Percentiles rank a stretch among this genome's conserved stretches.
Conservation (phyloP, 2,888 invertebrate genomes). For the Brachypalpus laphriformis region DNA sequence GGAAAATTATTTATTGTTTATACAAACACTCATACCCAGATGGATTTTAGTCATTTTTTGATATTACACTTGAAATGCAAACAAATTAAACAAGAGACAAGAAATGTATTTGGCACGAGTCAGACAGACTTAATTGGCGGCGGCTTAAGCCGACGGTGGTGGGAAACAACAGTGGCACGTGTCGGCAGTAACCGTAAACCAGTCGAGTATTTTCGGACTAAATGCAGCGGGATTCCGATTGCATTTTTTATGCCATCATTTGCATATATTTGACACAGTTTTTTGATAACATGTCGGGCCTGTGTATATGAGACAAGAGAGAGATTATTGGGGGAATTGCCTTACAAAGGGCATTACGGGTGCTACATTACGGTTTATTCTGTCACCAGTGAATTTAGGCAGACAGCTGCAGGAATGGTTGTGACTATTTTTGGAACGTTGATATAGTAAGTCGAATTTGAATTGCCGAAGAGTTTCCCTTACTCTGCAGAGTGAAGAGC, state of each 20-base stretch:
- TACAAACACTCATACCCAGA: background rate
- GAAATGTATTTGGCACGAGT: slow-evolving; percentile 21
- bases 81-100: background rate
- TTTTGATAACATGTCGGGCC: background rate
- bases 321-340: background rate
- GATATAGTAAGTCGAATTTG: too few relatives aligned
- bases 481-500: too few relatives aligned
- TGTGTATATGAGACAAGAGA: background rate
- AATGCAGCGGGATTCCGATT: background rate
- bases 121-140: slow-evolving; percentile 13
- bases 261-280: slow-evolving; percentile 7
- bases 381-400: too few relatives aligned
- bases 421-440: too few relatives aligned
- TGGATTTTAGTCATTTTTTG: slow-evolving; percentile 7
- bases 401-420: too few relatives aligned
- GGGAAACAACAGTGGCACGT: slow-evolving; percentile 21
- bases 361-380: too few relatives aligned
- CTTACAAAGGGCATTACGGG: too few relatives aligned
- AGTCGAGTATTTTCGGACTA: background rate
- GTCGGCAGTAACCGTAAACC: background rate
- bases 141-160: background rate
- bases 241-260: background rate
- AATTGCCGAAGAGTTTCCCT: too few relatives aligned
- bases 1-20: slow-evolving; percentile 4
- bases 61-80: background rate